Percentiles rank a stretch among this genome's conserved stretches.
Evolutionary conservation across 1,140 invertebrate species (phyloP).

Genomic region (Lutraria rhynchaena): DNA sequence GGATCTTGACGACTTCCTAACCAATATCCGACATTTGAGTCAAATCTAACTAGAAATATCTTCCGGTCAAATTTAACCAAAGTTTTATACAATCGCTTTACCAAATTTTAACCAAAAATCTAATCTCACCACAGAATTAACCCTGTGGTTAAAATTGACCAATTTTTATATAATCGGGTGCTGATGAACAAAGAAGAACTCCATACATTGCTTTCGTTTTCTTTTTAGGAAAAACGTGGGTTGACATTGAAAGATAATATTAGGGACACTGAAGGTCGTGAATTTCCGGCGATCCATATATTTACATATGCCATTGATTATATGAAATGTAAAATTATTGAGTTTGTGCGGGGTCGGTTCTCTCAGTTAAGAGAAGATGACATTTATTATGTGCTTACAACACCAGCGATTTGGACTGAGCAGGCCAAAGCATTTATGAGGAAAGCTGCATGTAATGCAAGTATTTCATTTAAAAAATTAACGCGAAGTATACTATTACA

Average conservation of each 20-base stretch:
- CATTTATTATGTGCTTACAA: constrained; percentile 38
- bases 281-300: constrained; percentile 24
- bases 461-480: no score
- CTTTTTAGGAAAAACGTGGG: neutral
- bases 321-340: constrained; percentile 32
- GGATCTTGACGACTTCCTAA: no score
- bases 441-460: constrained; percentile 29
- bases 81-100: no score
- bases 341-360: neutral
- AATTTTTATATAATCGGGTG: no score
- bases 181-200: no score
- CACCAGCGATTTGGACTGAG: constrained; percentile 46
- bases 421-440: constrained; percentile 35
- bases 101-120: no score
- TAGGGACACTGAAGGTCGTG: constrained; percentile 31
- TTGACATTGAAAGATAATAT: neutral
- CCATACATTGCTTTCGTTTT: no score
- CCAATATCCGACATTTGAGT: no score
- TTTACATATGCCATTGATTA: constrained; percentile 18
- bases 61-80: no score
- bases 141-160: no score
- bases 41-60: no score
- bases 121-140: no score
- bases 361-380: constrained; percentile 23
- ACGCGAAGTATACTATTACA: neutral